Evolutionary conservation across 2,888 invertebrate species (phyloP), one percentile per base, ranked within the genome.

Genomic region (Lumbricus terrestris): DNA sequence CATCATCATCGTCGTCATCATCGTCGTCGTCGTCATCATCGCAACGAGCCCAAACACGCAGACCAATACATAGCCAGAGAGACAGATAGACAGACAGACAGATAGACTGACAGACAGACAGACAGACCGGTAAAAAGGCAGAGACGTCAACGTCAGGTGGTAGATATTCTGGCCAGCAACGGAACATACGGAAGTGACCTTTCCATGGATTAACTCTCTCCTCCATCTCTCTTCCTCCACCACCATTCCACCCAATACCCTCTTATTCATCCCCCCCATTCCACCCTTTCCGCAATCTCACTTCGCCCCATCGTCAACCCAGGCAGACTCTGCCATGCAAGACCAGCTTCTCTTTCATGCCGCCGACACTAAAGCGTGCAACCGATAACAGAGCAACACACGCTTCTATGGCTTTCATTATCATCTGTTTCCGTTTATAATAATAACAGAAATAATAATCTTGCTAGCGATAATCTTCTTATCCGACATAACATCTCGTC

Each of bases 1-100:
- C 69, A n/a, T n/a, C n/a, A 11, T 69, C n/a, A 3, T 23, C 2
- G 37, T 23, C 38, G 40, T 40, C 40, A 16, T 88, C 88, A 38
- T 42, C 42, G 42, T 88, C 29, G 42, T 88, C 42, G 20, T 88
- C 42, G 42, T 88, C 42, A 40, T 42, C 88, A 88, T 40, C 88
- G 34, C 34, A 88, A 13, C 1, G 1, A 1, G 15, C 1, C 13
- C 40, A 40, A 1, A 40, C 40, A 40, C 8, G 16, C 8, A 40
- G 15, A 40, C 40, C 1, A 13, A 40, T 16, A 40, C 8, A 40
- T 16, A 40, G 8, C 13, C 40, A 40, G 8, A 40, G 1, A 40
- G 8, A 13, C 5, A 40, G 40, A 11, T 16, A 40, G 40, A 13
- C 40, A 40, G 8, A 40, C 40, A 40, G 40, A 40, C 40, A 40